Percentiles rank a stretch among this genome's conserved stretches.
phyloP scores from a whole-genome alignment of 2,888 invertebrate species.

The Meandrusa payeni region DNA sequence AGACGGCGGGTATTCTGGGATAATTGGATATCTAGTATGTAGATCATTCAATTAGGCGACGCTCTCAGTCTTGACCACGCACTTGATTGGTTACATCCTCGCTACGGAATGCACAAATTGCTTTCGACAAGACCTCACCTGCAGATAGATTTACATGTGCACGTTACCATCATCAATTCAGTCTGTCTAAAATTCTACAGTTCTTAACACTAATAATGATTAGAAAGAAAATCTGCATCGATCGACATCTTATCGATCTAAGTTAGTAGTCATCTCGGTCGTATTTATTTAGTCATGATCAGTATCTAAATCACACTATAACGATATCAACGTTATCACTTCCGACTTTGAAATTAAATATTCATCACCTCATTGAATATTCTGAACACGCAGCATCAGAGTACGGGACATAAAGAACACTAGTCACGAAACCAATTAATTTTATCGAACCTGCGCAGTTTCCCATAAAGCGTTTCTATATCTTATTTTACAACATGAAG shows the following conservation, averaged over 20 bases:
- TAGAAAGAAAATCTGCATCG: too few relatives aligned
- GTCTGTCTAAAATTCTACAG: too few relatives aligned
- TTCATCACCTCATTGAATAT: constrained; percentile 5
- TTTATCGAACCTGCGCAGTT: constrained; percentile 8
- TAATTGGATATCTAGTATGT: constrained; percentile 46
- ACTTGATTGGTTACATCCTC: constrained; percentile 62
- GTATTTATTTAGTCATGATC: too few relatives aligned
- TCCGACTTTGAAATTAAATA: neutral
- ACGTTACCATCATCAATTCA: too few relatives aligned
- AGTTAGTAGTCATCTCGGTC: too few relatives aligned
- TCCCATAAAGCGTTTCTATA: constrained; percentile 1
- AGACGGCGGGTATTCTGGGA: constrained; percentile 33
- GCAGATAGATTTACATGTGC: too few relatives aligned
- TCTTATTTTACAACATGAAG: neutral
- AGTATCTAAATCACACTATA: too few relatives aligned
- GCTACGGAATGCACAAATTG: constrained; percentile 26
- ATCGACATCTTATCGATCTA: too few relatives aligned
- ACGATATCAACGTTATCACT: neutral
- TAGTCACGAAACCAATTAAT: constrained; percentile 19
- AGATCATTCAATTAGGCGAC: constrained; percentile 58
- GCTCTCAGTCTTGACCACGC: constrained; percentile 39
- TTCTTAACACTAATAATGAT: too few relatives aligned
- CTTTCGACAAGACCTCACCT: constrained; percentile 18
- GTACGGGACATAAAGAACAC: constrained; percentile 3
- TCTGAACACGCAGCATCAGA: neutral